Evolutionary conservation across 2,113 vertebrate species (phyloP).

Genomic region (Tamias sibiricus): DNA sequence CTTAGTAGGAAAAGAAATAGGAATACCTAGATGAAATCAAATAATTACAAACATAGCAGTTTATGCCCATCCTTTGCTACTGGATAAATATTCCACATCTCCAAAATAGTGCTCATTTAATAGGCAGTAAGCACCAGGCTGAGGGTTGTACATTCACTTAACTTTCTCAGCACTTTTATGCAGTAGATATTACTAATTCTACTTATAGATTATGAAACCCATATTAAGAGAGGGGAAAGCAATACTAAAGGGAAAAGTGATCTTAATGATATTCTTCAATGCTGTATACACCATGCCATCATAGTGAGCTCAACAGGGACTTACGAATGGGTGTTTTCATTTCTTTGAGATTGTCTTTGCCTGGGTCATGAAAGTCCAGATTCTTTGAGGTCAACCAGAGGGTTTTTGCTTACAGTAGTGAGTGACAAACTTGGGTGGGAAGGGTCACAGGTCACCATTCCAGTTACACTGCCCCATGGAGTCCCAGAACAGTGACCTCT

Average conservation of each 20-base stretch:
- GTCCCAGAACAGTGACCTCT: not conserved
- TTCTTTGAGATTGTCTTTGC: not conserved
- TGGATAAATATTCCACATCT: not conserved
- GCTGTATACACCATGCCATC: not conserved
- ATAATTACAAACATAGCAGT: not conserved
- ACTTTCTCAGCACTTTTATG: not conserved
- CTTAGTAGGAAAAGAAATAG: not conserved
- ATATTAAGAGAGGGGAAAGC: not conserved
- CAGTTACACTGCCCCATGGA: accelerated
- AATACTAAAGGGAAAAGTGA: not conserved
- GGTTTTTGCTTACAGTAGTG: accelerated
- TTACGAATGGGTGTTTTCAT: not conserved
- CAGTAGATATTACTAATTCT: not conserved
- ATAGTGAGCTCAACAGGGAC: not conserved
- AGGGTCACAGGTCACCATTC: not conserved
- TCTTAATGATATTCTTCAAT: not conserved
- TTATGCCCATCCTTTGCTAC: not conserved
- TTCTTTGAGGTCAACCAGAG: not conserved
- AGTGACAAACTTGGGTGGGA: accelerated
- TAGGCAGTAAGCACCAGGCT: not conserved
- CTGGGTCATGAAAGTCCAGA: not conserved
- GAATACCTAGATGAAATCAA: not conserved
- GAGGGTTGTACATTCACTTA: not conserved
- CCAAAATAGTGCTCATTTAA: not conserved
- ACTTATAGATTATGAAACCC: not conserved